phyloP scores from a whole-genome alignment of 2,888 invertebrate species.

The Heliconius sara region DNA sequence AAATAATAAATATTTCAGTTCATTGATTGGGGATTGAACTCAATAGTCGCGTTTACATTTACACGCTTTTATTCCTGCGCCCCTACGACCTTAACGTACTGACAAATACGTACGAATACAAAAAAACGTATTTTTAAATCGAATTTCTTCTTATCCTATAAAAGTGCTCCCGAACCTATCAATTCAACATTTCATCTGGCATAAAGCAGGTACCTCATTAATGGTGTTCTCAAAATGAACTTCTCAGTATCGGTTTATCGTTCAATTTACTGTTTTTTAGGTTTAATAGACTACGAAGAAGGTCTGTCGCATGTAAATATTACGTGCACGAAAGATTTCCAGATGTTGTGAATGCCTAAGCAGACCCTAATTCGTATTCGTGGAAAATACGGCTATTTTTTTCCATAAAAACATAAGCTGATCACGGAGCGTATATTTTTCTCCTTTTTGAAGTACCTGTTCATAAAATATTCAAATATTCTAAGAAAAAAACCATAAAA shows the following conservation, averaged over 20 bases:
- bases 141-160: not conserved
- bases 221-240: conserved; percentile 41
- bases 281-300: conserved; percentile 34
- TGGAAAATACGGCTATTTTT: conserved; percentile 7
- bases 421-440: conserved; percentile 20
- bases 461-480: conserved; percentile 15
- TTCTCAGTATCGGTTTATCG: conserved; percentile 41
- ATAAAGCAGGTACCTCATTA: conserved; percentile 37
- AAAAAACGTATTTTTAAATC: not conserved
- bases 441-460: conserved; percentile 14
- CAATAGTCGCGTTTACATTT: no score
- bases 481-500: not conserved
- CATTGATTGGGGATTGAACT: no score
- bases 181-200: conserved; percentile 40
- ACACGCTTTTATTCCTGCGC: no score
- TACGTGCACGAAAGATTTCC: conserved; percentile 6
- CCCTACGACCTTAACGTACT: no score
- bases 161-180: not conserved
- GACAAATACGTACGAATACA: not conserved
- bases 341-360: conserved; percentile 22
- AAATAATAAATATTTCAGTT: no score
- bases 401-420: conserved; percentile 13
- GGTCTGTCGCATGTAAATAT: conserved; percentile 3
- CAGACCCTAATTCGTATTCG: conserved; percentile 17
- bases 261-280: conserved; percentile 39